phyloP scores from a whole-genome alignment of 2,888 invertebrate species.

The Lordiphosa andalusiaca region DNA sequence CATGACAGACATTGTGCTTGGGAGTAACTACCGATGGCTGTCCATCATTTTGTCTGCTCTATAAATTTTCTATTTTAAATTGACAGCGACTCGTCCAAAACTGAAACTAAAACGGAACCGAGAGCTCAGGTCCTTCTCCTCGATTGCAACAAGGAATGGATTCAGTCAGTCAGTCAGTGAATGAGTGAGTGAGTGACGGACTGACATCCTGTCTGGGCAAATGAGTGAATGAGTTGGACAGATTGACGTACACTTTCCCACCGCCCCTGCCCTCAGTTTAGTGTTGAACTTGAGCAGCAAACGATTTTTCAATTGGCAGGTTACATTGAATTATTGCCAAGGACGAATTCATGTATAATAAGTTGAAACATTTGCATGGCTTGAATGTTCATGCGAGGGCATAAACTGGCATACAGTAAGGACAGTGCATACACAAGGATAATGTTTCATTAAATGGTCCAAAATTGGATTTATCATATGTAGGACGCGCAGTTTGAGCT shows the following conservation, averaged over 20 bases:
- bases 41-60: slow-evolving; percentile 79
- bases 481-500: no score
- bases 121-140: slow-evolving; percentile 49
- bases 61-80: slow-evolving; percentile 79
- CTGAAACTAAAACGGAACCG: slow-evolving; percentile 72
- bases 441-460: no score
- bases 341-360: slow-evolving; percentile 48
- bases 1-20: slow-evolving; percentile 34
- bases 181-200: slow-evolving; percentile 48
- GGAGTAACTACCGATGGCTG: slow-evolving; percentile 72
- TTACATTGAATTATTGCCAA: slow-evolving; percentile 69
- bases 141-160: slow-evolving; percentile 21
- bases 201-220: slow-evolving; percentile 71
- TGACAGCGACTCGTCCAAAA: slow-evolving; percentile 77
- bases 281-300: slow-evolving; percentile 47
- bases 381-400: no score
- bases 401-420: no score
- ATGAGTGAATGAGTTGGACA: slow-evolving; percentile 74
- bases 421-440: no score
- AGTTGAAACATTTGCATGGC: slow-evolving; percentile 27
- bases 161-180: slow-evolving; percentile 35
- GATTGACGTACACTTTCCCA: slow-evolving; percentile 61
- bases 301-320: slow-evolving; percentile 65
- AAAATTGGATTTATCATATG: no score
- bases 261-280: slow-evolving; percentile 30